Evolutionary conservation across 2,888 invertebrate genomes (phyloP).

Genomic region (Mimachlamys varia): DNA sequence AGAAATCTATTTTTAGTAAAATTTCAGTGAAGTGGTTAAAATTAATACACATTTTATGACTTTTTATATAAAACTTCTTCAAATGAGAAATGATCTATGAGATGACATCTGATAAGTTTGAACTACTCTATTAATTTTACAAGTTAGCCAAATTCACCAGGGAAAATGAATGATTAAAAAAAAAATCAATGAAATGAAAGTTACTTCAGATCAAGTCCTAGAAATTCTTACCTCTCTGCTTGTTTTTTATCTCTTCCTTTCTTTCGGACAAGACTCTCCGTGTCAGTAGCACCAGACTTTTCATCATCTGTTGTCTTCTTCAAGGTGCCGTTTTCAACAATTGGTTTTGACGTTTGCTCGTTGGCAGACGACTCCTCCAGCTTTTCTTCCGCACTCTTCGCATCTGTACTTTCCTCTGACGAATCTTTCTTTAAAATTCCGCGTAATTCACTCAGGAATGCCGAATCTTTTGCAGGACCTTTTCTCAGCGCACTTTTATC

Average conservation of each 20-base stretch:
- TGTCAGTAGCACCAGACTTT: not conserved
- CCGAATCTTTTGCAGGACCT: conserved; percentile 18
- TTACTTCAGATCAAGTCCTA: not conserved
- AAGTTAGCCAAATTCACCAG: not conserved
- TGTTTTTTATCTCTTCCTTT: conserved; percentile 44
- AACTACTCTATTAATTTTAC: not conserved
- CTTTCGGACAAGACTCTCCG: not conserved
- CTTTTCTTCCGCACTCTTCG: conserved; percentile 41
- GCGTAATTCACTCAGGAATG: conserved; percentile 1
- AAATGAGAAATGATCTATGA: too few relatives aligned
- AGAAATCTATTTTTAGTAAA: too few relatives aligned
- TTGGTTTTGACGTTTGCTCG: not conserved
- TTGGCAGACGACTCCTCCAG: not conserved
- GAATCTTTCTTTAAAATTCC: conserved; percentile 44
- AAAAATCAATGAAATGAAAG: not conserved
- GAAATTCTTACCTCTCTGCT: conserved; percentile 43
- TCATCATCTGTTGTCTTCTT: not conserved
- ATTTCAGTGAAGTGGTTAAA: too few relatives aligned
- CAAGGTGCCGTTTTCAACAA: not conserved
- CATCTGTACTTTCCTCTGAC: conserved; percentile 48
- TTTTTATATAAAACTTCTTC: too few relatives aligned
- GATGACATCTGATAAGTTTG: too few relatives aligned
- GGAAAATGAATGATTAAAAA: not conserved
- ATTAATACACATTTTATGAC: too few relatives aligned
- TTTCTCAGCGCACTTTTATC: conserved; percentile 58